Evolutionary conservation across 1,140 invertebrate genomes (phyloP).

Genomic region (Micrasema minimum): DNA sequence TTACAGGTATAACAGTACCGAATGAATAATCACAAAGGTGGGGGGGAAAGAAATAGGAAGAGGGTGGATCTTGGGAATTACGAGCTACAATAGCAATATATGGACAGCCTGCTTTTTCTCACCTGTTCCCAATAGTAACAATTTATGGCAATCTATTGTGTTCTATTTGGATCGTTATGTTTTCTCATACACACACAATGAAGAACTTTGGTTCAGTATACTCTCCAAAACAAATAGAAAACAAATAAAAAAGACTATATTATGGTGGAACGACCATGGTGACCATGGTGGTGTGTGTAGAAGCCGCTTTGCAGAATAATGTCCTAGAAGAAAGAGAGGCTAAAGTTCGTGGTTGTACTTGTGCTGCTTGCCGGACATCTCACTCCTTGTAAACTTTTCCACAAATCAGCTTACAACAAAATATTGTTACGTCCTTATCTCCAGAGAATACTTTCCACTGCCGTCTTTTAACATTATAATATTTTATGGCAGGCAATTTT

Average conservation of each 20-base stretch:
- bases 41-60: neutral
- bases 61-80: constrained; percentile 16
- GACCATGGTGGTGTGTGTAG: constrained; percentile 42
- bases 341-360: neutral
- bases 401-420: constrained; percentile 26
- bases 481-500: constrained; percentile 49
- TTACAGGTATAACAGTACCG: too few species aligned
- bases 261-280: constrained; percentile 28
- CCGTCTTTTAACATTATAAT: constrained; percentile 49
- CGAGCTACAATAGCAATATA: constrained; percentile 50
- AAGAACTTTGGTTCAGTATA: constrained; percentile 37
- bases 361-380: neutral
- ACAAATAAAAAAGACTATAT: constrained; percentile 48
- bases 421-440: constrained; percentile 16
- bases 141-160: constrained; percentile 50
- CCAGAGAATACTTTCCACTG: constrained; percentile 33
- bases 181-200: constrained; percentile 50
- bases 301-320: constrained; percentile 21
- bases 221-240: constrained; percentile 50
- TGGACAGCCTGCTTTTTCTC: constrained; percentile 53
- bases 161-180: constrained; percentile 46
- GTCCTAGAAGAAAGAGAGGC: constrained; percentile 50
- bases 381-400: too few species aligned
- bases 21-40: too few species aligned
- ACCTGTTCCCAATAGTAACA: constrained; percentile 50